A percentile compares a stretch with the other conserved stretches of the same genome.
Evolutionary conservation across 2,888 invertebrate species (phyloP).

Genomic region (Brenthis hecate): DNA sequence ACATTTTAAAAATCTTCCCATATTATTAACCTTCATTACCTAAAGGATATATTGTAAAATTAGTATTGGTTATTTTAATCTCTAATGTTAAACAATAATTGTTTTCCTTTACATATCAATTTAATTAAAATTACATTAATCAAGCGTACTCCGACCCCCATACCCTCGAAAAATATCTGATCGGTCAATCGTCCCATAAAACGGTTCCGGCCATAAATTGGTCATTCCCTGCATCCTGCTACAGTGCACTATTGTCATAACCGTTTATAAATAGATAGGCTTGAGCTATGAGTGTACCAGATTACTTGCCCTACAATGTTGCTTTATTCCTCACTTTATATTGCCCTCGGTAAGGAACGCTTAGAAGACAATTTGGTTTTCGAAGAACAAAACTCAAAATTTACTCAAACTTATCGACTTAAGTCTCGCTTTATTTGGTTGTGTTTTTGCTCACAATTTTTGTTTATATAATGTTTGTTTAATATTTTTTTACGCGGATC

Average conservation of each 20-base stretch:
- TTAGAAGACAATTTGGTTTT: too few species aligned
- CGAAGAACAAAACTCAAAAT: too few species aligned
- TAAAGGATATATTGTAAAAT: too few species aligned
- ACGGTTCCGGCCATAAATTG: conserved; percentile 75
- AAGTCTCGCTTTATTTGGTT: too few species aligned
- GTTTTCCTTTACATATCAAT: too few species aligned
- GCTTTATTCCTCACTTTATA: conserved; percentile 9
- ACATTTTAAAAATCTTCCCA: too few species aligned
- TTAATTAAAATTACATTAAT: not conserved
- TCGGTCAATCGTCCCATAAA: conserved; percentile 69
- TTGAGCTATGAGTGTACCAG: conserved; percentile 16
- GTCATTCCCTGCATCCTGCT: conserved; percentile 64
- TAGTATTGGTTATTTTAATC: too few species aligned
- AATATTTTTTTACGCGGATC: too few species aligned
- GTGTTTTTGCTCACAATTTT: too few species aligned
- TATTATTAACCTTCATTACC: too few species aligned
- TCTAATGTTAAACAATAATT: not conserved
- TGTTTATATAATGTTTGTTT: too few species aligned
- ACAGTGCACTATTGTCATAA: conserved; percentile 62
- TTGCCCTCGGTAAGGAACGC: not conserved
- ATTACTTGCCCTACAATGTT: conserved; percentile 19
- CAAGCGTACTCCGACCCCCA: conserved; percentile 27
- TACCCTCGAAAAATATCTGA: conserved; percentile 47
- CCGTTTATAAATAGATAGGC: conserved; percentile 51
- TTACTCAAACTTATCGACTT: too few species aligned